Evolutionary conservation across 2,113 vertebrate species (phyloP).

Genomic region (Apodemus sylvaticus): DNA sequence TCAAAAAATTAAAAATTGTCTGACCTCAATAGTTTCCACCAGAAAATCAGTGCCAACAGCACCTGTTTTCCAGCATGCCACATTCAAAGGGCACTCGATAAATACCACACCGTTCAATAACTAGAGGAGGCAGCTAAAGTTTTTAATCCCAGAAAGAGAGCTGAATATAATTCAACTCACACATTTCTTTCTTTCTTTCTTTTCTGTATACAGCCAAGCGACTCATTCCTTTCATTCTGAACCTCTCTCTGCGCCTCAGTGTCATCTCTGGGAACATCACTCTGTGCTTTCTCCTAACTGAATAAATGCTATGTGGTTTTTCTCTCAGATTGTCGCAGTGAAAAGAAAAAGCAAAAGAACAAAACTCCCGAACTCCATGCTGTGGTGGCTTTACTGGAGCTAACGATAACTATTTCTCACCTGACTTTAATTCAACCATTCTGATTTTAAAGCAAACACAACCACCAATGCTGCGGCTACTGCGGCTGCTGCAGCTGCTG

Average conservation of each 20-base stretch:
- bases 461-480: too few relatives aligned
- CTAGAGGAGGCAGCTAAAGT: neutral
- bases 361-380: neutral
- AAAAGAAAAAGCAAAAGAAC: neutral
- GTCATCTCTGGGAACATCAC: neutral
- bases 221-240: neutral
- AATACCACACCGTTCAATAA: conserved; percentile 26
- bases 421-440: neutral
- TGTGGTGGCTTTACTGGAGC: neutral
- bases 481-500: too few relatives aligned
- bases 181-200: neutral
- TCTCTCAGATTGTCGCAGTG: neutral
- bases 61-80: conserved; percentile 48
- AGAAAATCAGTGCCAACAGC: conserved; percentile 48
- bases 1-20: neutral
- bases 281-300: neutral
- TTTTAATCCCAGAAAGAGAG: conserved; percentile 4
- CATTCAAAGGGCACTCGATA: conserved; percentile 1
- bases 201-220: neutral
- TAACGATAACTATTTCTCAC: neutral
- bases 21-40: conserved; percentile 16
- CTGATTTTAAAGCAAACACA: neutral
- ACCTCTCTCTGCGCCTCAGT: neutral
- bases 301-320: neutral
- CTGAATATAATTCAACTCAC: conserved; percentile 34